phyloP scores from a whole-genome alignment of 23 tunicate genomes.

The Styela clava region DNA sequence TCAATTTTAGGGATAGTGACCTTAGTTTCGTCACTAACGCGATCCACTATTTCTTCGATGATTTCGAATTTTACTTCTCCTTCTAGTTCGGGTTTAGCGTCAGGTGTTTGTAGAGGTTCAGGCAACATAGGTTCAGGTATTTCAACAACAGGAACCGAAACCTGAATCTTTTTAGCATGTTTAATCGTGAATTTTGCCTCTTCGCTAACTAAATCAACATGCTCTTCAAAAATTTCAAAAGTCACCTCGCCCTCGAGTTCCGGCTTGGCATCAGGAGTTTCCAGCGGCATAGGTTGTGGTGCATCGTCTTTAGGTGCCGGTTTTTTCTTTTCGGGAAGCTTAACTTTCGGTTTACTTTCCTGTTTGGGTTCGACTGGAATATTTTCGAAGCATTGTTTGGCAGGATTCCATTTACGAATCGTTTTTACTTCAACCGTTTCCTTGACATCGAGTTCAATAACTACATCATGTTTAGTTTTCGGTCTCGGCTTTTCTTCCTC shows the following conservation, averaged over 20 bases:
- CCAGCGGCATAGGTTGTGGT: not conserved
- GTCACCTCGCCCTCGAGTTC: not conserved
- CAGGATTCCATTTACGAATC: constrained; percentile 57
- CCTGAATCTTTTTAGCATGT: not conserved
- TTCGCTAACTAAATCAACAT: constrained; percentile 1
- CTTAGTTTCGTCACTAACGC: not conserved
- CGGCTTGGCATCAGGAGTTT: not conserved
- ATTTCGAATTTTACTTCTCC: constrained; percentile 1
- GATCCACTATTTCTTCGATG: not conserved
- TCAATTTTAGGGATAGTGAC: not conserved
- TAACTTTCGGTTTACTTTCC: not conserved
- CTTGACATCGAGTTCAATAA: not conserved
- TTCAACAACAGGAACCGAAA: not conserved
- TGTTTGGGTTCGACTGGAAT: not conserved
- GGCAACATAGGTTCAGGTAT: not conserved
- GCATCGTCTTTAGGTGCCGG: not conserved
- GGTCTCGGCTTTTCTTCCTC: not conserved
- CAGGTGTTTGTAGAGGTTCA: not conserved
- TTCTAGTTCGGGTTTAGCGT: not conserved
- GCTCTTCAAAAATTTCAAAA: constrained; percentile 7
- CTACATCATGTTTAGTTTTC: not conserved
- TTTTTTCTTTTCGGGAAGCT: not conserved
- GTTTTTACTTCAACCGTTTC: not conserved
- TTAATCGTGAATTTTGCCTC: constrained; percentile 2
- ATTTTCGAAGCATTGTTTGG: constrained; percentile 29